Conservation (phyloP, 2,797 vertebrate genomes). For the Pangasius mekongensis region DNA sequence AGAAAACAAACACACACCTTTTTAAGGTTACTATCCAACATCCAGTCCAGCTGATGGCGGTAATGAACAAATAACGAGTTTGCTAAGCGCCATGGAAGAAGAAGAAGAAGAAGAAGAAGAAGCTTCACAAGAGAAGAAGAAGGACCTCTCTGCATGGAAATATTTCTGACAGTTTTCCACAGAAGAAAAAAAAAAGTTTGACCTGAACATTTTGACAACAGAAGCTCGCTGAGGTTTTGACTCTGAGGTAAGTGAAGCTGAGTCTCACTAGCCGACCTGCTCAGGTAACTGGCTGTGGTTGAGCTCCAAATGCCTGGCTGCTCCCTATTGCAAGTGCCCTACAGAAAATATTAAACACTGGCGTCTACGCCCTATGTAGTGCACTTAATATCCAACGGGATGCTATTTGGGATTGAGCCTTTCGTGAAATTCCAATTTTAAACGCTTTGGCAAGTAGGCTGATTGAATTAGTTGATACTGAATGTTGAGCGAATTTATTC, state of each 20-base stretch:
- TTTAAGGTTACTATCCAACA: neutral
- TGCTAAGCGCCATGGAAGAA: neutral
- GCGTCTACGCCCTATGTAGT: neutral
- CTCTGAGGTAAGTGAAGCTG: neutral
- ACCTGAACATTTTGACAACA: neutral
- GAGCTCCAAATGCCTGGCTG: neutral
- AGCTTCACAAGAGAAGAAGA: neutral
- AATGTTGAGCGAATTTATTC: neutral
- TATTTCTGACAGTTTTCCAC: neutral
- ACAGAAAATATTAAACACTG: neutral
- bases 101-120: neutral
- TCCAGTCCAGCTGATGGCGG: neutral
- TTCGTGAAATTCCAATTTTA: neutral
- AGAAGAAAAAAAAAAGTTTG: neutral
- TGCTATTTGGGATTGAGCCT: neutral
- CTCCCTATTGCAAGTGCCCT: neutral
- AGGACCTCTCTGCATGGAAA: neutral
- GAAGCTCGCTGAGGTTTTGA: neutral
- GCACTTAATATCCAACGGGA: neutral
- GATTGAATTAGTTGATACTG: neutral
- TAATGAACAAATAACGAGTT: neutral
- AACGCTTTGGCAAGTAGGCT: neutral
- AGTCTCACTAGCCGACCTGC: neutral
- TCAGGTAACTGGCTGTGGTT: neutral
- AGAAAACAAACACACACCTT: too few relatives aligned